Evolutionary conservation across 1,140 invertebrate species (phyloP).

Genomic region (Homarus americanus): DNA sequence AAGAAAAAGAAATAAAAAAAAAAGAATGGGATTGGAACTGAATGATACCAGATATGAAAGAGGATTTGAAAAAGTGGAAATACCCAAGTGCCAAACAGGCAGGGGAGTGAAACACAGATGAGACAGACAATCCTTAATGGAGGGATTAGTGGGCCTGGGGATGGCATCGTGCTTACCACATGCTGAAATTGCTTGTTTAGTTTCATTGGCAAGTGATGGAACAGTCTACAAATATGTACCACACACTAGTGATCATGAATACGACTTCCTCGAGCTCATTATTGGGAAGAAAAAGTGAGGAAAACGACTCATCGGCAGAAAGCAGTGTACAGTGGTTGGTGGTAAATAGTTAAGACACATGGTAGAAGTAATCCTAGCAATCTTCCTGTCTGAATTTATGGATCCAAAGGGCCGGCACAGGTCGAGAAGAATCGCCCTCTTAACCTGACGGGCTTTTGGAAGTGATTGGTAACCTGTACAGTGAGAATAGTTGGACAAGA

Average conservation of each 20-base stretch:
- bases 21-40: not conserved
- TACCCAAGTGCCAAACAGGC: slow-evolving; percentile 28
- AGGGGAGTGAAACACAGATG: slow-evolving; percentile 10
- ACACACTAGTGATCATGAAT: not conserved
- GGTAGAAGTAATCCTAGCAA: not conserved
- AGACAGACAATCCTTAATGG: slow-evolving; percentile 20
- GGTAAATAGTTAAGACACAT: not conserved
- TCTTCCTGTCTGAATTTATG: not conserved
- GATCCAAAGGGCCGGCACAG: not conserved
- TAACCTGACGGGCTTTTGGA: slow-evolving; percentile 14
- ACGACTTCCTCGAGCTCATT: not conserved
- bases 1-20: not conserved
- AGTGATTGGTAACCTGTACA: slow-evolving; percentile 39
- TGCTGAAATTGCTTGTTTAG: not conserved
- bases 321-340: not conserved
- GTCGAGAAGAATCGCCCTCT: slow-evolving; percentile 18
- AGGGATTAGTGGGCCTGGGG: slow-evolving; percentile 35
- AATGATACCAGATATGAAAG: not conserved
- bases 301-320: not conserved
- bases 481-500: slow-evolving; percentile 4
- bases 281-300: not conserved
- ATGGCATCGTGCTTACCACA: slow-evolving; percentile 1
- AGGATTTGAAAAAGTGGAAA: slow-evolving; percentile 1
- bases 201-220: not conserved
- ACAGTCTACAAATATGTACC: not conserved